phyloP scores from a whole-genome alignment of 2,888 invertebrate genomes.

The Cepaea hortensis region DNA sequence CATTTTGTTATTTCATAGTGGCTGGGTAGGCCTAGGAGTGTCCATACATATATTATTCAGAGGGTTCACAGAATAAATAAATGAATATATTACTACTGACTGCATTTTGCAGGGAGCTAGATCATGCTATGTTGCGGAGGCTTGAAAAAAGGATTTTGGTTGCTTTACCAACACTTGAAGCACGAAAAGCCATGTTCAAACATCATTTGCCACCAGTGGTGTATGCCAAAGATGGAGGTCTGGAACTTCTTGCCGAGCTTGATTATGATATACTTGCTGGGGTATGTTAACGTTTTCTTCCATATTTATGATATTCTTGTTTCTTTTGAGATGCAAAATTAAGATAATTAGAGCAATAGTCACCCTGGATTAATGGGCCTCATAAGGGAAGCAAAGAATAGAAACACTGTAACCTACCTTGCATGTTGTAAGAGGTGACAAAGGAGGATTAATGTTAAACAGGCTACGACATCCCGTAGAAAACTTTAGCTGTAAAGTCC shows the following conservation, averaged over 20 bases:
- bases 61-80: neutral
- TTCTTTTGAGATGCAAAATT: too few relatives aligned
- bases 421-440: too few relatives aligned
- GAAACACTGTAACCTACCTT: too few relatives aligned
- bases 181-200: conserved; percentile 84
- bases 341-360: too few relatives aligned
- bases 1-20: too few relatives aligned
- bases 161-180: conserved; percentile 84
- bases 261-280: conserved; percentile 77
- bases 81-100: neutral
- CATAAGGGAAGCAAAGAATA: too few relatives aligned
- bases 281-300: conserved; percentile 58
- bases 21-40: too few relatives aligned
- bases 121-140: conserved; percentile 89
- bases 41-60: neutral
- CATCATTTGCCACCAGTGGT: conserved; percentile 76
- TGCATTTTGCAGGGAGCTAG: conserved; percentile 84
- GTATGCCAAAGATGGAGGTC: conserved; percentile 73
- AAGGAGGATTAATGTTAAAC: too few relatives aligned
- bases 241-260: conserved; percentile 77
- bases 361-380: too few relatives aligned
- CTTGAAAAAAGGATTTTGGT: conserved; percentile 91
- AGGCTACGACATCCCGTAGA: too few relatives aligned
- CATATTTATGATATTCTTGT: too few relatives aligned
- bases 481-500: too few relatives aligned